Percentiles rank a stretch among this genome's conserved stretches.
Conservation (phyloP, 2,888 invertebrate species). For the Parnassius orleans region DNA sequence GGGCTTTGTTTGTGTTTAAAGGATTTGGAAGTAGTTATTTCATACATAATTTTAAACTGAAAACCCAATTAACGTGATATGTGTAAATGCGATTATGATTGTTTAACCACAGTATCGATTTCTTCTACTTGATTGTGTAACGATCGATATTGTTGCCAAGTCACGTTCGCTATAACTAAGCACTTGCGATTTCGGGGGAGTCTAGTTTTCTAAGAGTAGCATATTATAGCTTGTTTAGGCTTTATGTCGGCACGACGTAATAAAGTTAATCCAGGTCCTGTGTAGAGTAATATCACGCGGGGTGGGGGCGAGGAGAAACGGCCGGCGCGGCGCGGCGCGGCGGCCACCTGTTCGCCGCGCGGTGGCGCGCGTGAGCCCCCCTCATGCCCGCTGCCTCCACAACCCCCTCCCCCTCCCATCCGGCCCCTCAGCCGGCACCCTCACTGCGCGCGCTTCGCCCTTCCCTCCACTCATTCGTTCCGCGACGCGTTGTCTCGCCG, state of each 20-base stretch:
- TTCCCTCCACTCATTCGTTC: slow-evolving; percentile 74
- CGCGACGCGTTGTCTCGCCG: slow-evolving; percentile 76
- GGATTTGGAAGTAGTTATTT: slow-evolving; percentile 23
- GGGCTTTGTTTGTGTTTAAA: slow-evolving; percentile 25
- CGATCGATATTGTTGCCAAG: slow-evolving; percentile 63
- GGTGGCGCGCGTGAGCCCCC: slow-evolving; percentile 33
- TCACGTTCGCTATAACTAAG: slow-evolving; percentile 51
- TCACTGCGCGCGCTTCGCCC: slow-evolving; percentile 67
- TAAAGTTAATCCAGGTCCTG: slow-evolving; percentile 74
- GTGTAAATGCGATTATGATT: slow-evolving; percentile 27
- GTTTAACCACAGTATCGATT: slow-evolving; percentile 35
- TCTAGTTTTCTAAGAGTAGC: slow-evolving; percentile 39
- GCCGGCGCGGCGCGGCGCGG: slow-evolving; percentile 39
- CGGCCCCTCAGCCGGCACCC: slow-evolving; percentile 36
- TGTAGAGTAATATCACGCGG: slow-evolving; percentile 60
- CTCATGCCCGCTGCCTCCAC: slow-evolving; percentile 33
- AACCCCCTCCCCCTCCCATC: slow-evolving; percentile 39
- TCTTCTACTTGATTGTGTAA: slow-evolving; percentile 28
- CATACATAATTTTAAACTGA: slow-evolving; percentile 12
- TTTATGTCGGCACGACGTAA: slow-evolving; percentile 60
- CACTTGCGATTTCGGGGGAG: slow-evolving; percentile 46
- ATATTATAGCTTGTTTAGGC: slow-evolving; percentile 45
- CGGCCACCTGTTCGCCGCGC: slow-evolving; percentile 56
- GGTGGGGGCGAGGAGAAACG: slow-evolving; percentile 48
- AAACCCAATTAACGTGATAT: slow-evolving; percentile 23